Evolutionary conservation across 2,797 vertebrate genomes (phyloP).

Genomic region (Pipistrellus pygmaeus): DNA sequence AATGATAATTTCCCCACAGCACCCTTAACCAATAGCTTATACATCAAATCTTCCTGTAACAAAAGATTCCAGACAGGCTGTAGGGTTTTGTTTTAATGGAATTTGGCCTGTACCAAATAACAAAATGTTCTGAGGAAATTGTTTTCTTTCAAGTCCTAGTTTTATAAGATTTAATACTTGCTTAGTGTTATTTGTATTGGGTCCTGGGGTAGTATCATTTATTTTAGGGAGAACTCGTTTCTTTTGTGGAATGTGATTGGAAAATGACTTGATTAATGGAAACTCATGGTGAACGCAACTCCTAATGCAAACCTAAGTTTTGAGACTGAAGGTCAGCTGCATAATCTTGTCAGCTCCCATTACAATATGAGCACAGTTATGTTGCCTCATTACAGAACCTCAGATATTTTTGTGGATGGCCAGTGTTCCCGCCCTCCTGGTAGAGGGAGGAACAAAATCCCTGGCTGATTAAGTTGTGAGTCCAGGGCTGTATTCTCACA

Average conservation of each 20-base stretch:
- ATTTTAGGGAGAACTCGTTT: conserved; percentile 49
- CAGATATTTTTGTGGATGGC: not conserved
- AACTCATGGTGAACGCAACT: conserved; percentile 9
- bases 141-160: conserved; percentile 43
- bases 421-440: not conserved
- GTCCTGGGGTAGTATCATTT: not conserved
- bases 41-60: not conserved
- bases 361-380: not conserved
- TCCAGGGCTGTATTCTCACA: not conserved
- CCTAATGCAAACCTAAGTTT: not conserved
- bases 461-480: not conserved
- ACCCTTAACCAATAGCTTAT: not conserved
- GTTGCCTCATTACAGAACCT: not conserved
- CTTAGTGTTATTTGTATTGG: conserved; percentile 50
- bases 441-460: not conserved
- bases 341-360: not conserved
- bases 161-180: conserved; percentile 37
- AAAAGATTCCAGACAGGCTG: not conserved
- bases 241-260: conserved; percentile 33
- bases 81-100: conserved; percentile 32
- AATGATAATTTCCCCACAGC: not conserved
- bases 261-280: conserved; percentile 39
- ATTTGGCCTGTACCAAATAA: not conserved
- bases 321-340: not conserved
- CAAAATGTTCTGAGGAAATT: not conserved